These are phyloP conservation scores for Heliconius himera DNA, from an alignment of 1,140 invertebrate species.

Conservation along the genomic window DNA sequence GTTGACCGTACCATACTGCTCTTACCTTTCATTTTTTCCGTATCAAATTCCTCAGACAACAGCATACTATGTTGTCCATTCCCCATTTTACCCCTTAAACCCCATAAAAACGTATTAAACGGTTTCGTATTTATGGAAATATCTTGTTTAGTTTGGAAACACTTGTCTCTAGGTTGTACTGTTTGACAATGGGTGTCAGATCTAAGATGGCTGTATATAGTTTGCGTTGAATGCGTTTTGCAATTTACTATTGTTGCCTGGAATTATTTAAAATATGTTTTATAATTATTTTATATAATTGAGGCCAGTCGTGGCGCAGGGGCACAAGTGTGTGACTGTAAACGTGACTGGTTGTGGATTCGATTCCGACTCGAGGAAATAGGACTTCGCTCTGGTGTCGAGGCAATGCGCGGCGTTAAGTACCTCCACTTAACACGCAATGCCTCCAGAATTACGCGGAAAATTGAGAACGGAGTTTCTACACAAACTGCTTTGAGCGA, in stretches of 20 bases:
- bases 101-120: constrained; percentile 80
- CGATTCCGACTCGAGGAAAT: too few species aligned
- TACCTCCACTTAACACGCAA: too few species aligned
- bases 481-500: too few species aligned
- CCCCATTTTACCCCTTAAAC: constrained; percentile 80
- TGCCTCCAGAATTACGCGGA: too few species aligned
- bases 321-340: too few species aligned
- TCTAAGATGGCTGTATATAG: constrained; percentile 80
- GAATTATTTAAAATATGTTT: neutral
- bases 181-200: constrained; percentile 82
- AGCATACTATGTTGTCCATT: constrained; percentile 64
- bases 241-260: constrained; percentile 83
- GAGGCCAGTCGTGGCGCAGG: too few species aligned
- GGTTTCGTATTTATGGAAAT: constrained; percentile 79
- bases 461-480: too few species aligned
- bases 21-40: constrained; percentile 49
- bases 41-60: constrained; percentile 29
- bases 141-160: constrained; percentile 82
- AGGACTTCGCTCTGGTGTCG: too few species aligned
- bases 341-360: too few species aligned
- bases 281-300: too few species aligned
- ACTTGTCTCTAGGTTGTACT: constrained; percentile 68
- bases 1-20: too few species aligned
- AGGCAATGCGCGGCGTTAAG: too few species aligned
- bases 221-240: constrained; percentile 84